These are phyloP conservation scores for Sterrhoptilus dennistouni DNA, from an alignment of 2,113 vertebrate species.

Conservation along the genomic window DNA sequence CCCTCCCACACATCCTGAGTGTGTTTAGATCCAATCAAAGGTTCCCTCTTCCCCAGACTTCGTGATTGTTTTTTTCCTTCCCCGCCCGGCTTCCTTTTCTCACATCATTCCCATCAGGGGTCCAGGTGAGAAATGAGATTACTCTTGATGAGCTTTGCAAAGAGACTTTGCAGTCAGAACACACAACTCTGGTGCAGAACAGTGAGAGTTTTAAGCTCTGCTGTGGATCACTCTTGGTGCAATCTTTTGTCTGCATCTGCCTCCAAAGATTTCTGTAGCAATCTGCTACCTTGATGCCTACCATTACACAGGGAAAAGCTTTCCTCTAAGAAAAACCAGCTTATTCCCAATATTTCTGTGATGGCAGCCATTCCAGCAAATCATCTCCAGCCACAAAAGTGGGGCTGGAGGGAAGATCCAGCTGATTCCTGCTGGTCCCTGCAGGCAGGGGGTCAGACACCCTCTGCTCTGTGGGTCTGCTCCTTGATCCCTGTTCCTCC, in stretches of 20 bases:
- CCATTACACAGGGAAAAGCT: not conserved
- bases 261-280: not conserved
- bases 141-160: slow-evolving; percentile 26
- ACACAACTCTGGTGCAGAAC: slow-evolving; percentile 52
- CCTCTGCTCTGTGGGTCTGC: not conserved
- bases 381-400: not conserved
- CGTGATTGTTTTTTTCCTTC: not conserved
- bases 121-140: not conserved
- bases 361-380: not conserved
- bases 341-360: not conserved
- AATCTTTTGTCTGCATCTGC: not conserved
- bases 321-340: fast-evolving
- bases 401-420: not conserved
- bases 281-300: not conserved
- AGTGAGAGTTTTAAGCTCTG: not conserved
- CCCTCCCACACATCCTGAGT: not conserved
- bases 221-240: not conserved
- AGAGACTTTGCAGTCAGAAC: slow-evolving; percentile 49
- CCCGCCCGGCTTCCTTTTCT: not conserved
- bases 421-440: not conserved
- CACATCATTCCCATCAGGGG: not conserved
- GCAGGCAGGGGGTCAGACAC: not conserved
- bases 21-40: not conserved
- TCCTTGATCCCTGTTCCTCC: not conserved
- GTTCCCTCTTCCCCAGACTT: not conserved